These are phyloP conservation scores for Fundulus diaphanus DNA, from an alignment of 2,797 vertebrate species.

Conservation along the genomic window DNA sequence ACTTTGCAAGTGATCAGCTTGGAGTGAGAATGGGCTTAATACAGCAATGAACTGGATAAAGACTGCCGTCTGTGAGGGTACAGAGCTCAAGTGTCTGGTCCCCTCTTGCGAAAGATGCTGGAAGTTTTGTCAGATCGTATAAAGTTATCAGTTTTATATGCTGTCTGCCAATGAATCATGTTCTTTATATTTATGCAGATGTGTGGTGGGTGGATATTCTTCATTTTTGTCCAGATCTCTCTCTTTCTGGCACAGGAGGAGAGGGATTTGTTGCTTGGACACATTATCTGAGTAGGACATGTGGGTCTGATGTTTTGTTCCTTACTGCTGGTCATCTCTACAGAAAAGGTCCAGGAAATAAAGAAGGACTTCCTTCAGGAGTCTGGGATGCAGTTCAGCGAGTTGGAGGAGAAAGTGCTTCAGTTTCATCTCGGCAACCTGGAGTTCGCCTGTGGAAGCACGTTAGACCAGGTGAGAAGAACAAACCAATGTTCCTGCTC, in stretches of 20 bases:
- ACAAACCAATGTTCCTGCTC: no score
- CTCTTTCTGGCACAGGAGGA: neutral
- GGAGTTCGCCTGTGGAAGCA: constrained; percentile 95
- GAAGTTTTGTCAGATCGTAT: no score
- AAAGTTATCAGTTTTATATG: no score
- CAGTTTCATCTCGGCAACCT: constrained; percentile 98
- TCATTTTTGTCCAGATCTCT: neutral
- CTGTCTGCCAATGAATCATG: neutral
- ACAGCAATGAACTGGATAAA: no score
- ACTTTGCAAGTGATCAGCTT: no score
- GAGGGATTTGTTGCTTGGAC: neutral
- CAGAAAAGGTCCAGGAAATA: constrained; percentile 97
- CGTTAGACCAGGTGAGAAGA: constrained; percentile 87
- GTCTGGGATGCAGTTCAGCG: constrained; percentile 94
- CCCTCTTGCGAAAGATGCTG: no score
- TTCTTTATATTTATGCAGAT: neutral
- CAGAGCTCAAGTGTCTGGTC: no score
- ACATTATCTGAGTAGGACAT: neutral
- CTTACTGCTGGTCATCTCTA: constrained; percentile 8
- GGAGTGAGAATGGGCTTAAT: no score
- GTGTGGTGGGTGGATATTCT: neutral
- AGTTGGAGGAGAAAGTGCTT: constrained; percentile 93
- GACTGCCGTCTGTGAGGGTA: no score
- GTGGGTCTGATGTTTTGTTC: neutral
- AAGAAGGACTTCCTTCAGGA: constrained; percentile 95